phyloP scores from a whole-genome alignment of 23 tunicate genomes.

The Halocynthia roretzi region DNA sequence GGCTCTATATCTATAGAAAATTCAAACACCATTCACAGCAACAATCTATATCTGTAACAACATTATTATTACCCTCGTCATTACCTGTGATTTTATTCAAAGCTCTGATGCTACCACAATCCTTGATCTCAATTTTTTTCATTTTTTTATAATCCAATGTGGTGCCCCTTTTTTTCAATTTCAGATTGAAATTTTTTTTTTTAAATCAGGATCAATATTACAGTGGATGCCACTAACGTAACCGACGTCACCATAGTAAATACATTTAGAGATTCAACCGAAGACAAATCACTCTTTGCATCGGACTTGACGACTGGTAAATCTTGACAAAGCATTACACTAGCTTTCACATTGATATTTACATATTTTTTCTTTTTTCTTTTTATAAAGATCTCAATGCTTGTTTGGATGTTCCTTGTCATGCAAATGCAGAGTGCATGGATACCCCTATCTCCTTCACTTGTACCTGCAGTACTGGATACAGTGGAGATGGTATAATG shows the following conservation, averaged over 20 bases:
- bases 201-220: neutral
- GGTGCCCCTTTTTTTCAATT: too few relatives aligned
- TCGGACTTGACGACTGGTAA: neutral
- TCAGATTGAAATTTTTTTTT: neutral
- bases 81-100: too few relatives aligned
- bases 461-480: constrained; percentile 22
- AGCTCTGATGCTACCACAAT: too few relatives aligned
- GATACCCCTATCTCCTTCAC: constrained; percentile 2
- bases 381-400: constrained; percentile 25
- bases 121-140: too few relatives aligned
- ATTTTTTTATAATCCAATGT: too few relatives aligned
- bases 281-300: neutral
- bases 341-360: neutral
- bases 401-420: constrained; percentile 9
- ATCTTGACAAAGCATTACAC: neutral
- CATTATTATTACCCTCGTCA: too few relatives aligned
- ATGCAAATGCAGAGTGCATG: constrained; percentile 4
- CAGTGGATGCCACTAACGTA: neutral
- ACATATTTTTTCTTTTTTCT: neutral
- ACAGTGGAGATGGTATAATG: constrained; percentile 8
- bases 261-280: neutral
- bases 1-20: too few relatives aligned
- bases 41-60: too few relatives aligned
- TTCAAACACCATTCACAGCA: too few relatives aligned
- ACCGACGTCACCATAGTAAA: neutral